Conservation (phyloP, 2,888 invertebrate genomes). For the Chrysina gloriosa region DNA sequence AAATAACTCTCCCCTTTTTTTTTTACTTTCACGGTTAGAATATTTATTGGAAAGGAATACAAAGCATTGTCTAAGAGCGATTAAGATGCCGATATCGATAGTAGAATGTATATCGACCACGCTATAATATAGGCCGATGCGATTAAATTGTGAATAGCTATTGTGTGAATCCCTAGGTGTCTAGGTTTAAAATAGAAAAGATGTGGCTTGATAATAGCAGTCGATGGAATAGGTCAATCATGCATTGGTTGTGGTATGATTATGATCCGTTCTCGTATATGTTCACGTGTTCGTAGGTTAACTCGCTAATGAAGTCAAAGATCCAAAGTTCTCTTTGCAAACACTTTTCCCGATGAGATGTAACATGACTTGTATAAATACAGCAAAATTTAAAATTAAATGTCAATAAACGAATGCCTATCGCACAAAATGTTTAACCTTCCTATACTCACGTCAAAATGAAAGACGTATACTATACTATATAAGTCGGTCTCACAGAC, state of each 20-base stretch:
- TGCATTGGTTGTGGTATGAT: conserved; percentile 47
- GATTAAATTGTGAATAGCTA: conserved; percentile 59
- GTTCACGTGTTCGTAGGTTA: too few relatives aligned
- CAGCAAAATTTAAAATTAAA: too few relatives aligned
- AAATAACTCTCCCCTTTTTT: conserved; percentile 46
- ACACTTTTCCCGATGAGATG: too few relatives aligned
- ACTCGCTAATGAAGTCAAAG: too few relatives aligned
- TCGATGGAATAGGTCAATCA: conserved; percentile 54
- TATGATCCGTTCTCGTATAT: background rate
- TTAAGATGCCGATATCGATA: conserved; percentile 52
- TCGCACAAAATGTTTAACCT: too few relatives aligned
- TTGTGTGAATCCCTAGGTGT: conserved; percentile 57
- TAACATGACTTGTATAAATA: too few relatives aligned
- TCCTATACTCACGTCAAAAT: too few relatives aligned
- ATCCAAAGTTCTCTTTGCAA: too few relatives aligned
- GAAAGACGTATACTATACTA: too few relatives aligned
- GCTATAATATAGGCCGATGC: conserved; percentile 57
- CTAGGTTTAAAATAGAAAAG: conserved; percentile 57
- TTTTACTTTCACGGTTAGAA: conserved; percentile 49
- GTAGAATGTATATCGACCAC: conserved; percentile 55
- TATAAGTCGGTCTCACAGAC: too few relatives aligned
- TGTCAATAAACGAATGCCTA: too few relatives aligned
- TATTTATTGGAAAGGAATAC: conserved; percentile 50
- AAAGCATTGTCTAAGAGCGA: conserved; percentile 45
- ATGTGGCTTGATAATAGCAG: conserved; percentile 56